Conservation (phyloP, 1,140 invertebrate genomes). For the Drosophila subpulchrella region DNA sequence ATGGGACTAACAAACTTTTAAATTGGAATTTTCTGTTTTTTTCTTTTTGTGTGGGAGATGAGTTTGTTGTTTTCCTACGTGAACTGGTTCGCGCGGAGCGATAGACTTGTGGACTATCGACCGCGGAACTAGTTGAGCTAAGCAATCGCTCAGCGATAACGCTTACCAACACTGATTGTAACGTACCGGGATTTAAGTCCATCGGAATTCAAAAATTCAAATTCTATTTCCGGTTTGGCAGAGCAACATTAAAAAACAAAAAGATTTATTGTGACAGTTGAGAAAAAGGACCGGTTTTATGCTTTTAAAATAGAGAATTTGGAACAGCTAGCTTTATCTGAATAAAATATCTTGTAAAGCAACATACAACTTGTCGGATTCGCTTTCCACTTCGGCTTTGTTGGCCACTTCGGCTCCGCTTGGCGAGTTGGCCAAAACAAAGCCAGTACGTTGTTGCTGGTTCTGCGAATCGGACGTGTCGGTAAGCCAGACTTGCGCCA, state of each 20-base stretch:
- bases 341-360: neutral
- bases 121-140: no score
- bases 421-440: constrained; percentile 53
- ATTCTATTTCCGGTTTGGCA: neutral
- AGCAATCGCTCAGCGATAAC: constrained; percentile 4
- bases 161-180: constrained; percentile 19
- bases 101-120: neutral
- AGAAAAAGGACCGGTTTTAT: neutral
- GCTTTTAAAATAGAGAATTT: no score
- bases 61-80: constrained; percentile 19
- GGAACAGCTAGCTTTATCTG: no score
- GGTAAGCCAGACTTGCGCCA: neutral
- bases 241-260: neutral
- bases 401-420: constrained; percentile 23
- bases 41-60: constrained; percentile 5
- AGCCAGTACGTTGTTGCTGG: constrained; percentile 61
- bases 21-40: constrained; percentile 13
- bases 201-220: constrained; percentile 22
- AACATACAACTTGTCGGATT: constrained; percentile 23
- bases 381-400: constrained; percentile 24
- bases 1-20: neutral
- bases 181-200: constrained; percentile 17
- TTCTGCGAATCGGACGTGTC: constrained; percentile 51
- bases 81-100: constrained; percentile 15
- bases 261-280: neutral